Percentiles rank a stretch among this genome's conserved stretches.
These are phyloP conservation scores for Microchirus variegatus DNA, from an alignment of 2,797 vertebrate species.

Conservation along the genomic window DNA sequence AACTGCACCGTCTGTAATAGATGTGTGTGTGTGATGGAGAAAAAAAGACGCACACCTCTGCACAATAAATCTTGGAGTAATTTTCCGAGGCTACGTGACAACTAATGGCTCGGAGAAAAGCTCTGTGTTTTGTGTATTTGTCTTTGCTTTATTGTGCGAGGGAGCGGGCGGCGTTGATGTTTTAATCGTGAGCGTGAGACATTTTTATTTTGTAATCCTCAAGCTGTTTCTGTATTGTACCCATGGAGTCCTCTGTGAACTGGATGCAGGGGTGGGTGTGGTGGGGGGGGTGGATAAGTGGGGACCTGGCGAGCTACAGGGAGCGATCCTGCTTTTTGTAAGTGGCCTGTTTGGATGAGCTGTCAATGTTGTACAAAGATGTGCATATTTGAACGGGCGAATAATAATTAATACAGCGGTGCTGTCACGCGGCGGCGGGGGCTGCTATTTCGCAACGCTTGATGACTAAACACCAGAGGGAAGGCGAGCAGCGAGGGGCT, in stretches of 20 bases:
- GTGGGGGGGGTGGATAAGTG: constrained; percentile 42
- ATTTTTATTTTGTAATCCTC: constrained; percentile 73
- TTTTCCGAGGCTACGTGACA: constrained; percentile 80
- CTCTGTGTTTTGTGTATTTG: constrained; percentile 79
- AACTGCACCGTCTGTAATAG: constrained; percentile 78
- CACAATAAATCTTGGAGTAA: constrained; percentile 87
- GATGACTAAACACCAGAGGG: constrained; percentile 88
- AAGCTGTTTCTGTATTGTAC: constrained; percentile 67
- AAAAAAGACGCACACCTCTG: constrained; percentile 82
- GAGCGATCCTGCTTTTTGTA: constrained; percentile 88
- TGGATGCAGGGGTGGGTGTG: constrained; percentile 55
- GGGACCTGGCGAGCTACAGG: constrained; percentile 80
- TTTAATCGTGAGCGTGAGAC: constrained; percentile 66
- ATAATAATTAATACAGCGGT: constrained; percentile 93
- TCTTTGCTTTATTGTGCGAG: constrained; percentile 55
- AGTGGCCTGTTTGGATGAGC: constrained; percentile 93
- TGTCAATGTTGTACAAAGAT: constrained; percentile 94
- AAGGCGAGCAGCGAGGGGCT: constrained; percentile 63
- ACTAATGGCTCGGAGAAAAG: constrained; percentile 68
- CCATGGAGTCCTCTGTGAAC: constrained; percentile 75
- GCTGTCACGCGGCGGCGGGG: constrained; percentile 84
- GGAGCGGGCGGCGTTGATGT: constrained; percentile 60
- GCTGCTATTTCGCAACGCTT: constrained; percentile 86
- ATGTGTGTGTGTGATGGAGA: constrained; percentile 82
- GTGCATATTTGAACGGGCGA: constrained; percentile 89